phyloP scores from a whole-genome alignment of 2,888 invertebrate genomes.

The Anodontia alba region DNA sequence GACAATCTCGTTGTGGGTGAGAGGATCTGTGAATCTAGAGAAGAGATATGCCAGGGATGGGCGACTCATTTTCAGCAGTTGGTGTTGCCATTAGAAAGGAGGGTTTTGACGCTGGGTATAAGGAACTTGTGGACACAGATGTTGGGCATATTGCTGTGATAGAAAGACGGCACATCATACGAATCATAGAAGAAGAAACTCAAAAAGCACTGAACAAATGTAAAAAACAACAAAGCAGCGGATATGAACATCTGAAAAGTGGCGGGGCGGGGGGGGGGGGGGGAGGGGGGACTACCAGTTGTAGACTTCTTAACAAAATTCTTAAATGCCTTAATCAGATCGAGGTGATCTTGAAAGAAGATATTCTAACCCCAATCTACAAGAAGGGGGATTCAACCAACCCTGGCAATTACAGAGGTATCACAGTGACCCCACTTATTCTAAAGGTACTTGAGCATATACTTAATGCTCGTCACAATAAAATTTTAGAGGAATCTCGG shows the following conservation, averaged over 20 bases:
- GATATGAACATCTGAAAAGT: not conserved
- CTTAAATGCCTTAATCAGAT: too few relatives aligned
- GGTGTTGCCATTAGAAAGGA: too few relatives aligned
- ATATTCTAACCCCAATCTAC: conserved; percentile 4
- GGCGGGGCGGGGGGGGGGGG: too few relatives aligned
- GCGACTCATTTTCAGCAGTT: too few relatives aligned
- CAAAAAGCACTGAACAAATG: not conserved
- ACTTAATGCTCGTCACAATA: conserved; percentile 6
- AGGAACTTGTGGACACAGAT: not conserved
- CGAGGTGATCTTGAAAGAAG: conserved; percentile 1
- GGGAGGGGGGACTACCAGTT: not conserved
- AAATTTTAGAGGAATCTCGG: not conserved
- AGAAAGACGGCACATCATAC: not conserved
- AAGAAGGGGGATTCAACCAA: conserved; percentile 15
- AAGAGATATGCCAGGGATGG: too few relatives aligned
- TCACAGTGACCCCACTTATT: conserved; percentile 7
- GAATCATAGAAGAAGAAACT: not conserved
- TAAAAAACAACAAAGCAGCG: not conserved
- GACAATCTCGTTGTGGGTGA: not conserved
- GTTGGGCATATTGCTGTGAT: not conserved
- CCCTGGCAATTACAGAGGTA: too few relatives aligned
- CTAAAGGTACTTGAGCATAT: not conserved
- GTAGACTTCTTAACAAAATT: not conserved
- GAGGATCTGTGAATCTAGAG: too few relatives aligned
- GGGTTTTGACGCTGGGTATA: not conserved